These are phyloP conservation scores for Lophius americanus DNA, from an alignment of 2,797 vertebrate species.

Conservation along the genomic window DNA sequence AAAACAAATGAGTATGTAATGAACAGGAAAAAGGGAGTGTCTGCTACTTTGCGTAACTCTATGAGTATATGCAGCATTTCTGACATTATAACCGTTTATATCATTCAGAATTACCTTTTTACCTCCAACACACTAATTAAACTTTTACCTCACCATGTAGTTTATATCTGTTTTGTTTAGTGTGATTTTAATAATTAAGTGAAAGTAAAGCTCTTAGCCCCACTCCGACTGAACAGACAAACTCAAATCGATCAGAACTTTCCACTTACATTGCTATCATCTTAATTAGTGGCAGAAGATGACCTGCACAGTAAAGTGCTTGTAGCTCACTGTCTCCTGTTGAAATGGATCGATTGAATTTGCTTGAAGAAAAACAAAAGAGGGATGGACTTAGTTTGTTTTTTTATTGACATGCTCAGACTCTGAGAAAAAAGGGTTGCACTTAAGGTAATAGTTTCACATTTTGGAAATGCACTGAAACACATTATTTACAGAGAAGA, in stretches of 20 bases:
- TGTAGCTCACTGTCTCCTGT: neutral
- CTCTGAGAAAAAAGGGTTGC: too few relatives aligned
- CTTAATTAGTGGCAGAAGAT: slow-evolving; percentile 23
- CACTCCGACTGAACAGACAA: slow-evolving; percentile 24
- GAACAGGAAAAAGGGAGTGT: neutral
- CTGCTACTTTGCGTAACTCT: neutral
- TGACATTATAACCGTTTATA: neutral
- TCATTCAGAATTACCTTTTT: slow-evolving; percentile 17
- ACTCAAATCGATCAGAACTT: slow-evolving; percentile 24
- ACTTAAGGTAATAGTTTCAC: neutral
- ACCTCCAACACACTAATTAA: slow-evolving; percentile 14
- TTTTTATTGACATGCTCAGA: too few relatives aligned
- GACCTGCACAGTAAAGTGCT: slow-evolving; percentile 8
- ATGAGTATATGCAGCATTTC: neutral
- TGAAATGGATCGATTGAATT: slow-evolving; percentile 3
- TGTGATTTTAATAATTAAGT: slow-evolving; percentile 33
- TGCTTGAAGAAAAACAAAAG: neutral
- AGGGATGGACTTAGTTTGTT: neutral
- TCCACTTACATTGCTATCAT: slow-evolving; percentile 10
- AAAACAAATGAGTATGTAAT: slow-evolving; percentile 10
- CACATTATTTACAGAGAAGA: neutral
- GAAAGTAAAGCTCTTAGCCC: slow-evolving; percentile 16
- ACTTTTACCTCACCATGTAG: neutral
- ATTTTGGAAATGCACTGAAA: neutral
- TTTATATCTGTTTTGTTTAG: slow-evolving; percentile 13